These are phyloP conservation scores for Hydractinia symbiolongicarpus DNA, from an alignment of 30 jellyfish, hydroid and myxozoan genomes.

Conservation along the genomic window DNA sequence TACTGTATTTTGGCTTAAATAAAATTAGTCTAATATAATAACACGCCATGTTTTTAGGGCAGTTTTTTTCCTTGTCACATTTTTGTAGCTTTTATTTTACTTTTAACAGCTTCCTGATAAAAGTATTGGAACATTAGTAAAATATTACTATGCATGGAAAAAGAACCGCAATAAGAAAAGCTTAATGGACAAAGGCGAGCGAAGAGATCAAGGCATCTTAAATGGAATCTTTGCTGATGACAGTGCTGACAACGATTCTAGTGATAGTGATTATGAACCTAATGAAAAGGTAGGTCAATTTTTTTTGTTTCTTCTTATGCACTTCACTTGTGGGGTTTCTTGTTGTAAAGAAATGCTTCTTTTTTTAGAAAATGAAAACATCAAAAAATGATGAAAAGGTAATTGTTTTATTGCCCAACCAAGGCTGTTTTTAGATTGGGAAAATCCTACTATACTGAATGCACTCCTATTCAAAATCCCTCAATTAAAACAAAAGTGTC, in stretches of 20 bases:
- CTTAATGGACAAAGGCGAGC: conserved; percentile 71
- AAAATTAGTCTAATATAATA: neutral
- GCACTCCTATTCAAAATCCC: no score
- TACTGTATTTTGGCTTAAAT: no score
- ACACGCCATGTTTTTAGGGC: neutral
- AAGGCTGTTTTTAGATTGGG: no score
- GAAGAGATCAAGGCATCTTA: conserved; percentile 18
- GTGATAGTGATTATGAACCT: conserved; percentile 98
- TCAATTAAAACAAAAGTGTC: no score
- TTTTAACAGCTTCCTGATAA: conserved; percentile 84
- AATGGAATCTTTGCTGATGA: conserved; percentile 73
- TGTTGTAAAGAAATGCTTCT: no score
- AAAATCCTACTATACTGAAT: no score
- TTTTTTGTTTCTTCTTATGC: neutral
- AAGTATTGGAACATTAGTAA: conserved; percentile 84
- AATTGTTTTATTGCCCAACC: neutral
- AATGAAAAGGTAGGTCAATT: conserved; percentile 48
- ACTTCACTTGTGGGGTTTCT: neutral
- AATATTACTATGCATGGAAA: conserved; percentile 95
- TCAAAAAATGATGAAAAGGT: conserved; percentile 24
- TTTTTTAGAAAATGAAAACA: conserved; percentile 25
- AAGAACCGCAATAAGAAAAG: conserved; percentile 91
- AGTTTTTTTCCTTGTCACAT: neutral
- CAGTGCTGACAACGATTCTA: conserved; percentile 85
- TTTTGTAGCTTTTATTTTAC: neutral